Percentiles rank a stretch among this genome's conserved stretches.
Evolutionary conservation across 2,113 vertebrate genomes (phyloP).

Genomic region (Arizona elegans): DNA sequence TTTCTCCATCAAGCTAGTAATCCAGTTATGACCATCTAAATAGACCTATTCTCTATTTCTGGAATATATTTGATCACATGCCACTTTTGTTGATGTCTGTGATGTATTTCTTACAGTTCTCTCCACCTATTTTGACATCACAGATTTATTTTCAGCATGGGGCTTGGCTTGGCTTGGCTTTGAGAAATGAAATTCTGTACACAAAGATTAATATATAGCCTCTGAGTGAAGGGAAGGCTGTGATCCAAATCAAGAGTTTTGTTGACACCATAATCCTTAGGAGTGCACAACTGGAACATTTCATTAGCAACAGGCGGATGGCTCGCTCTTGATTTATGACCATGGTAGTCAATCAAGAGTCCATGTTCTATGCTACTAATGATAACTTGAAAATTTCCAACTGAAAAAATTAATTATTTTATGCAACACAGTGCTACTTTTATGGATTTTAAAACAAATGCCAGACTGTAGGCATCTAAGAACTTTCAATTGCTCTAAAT

Average conservation of each 20-base stretch:
- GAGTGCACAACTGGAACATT: conserved; percentile 65
- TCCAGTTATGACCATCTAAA: background rate
- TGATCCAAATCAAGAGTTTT: conserved; percentile 67
- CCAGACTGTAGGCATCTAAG: conserved; percentile 14
- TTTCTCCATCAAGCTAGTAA: background rate
- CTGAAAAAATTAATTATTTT: conserved; percentile 48
- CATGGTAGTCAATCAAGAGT: conserved; percentile 59
- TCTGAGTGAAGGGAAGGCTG: conserved; percentile 66
- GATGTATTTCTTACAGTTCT: fast-evolving
- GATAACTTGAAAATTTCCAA: conserved; percentile 50
- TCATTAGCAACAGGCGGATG: conserved; percentile 58
- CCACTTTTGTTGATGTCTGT: conserved; percentile 24
- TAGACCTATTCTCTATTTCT: background rate
- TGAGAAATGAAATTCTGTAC: conserved; percentile 49
- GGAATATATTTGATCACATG: background rate
- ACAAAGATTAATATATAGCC: conserved; percentile 50
- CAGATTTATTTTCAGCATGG: conserved; percentile 58
- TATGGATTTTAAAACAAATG: conserved; percentile 51
- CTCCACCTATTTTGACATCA: conserved; percentile 33
- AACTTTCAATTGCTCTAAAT: conserved; percentile 29
- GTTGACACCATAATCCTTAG: conserved; percentile 65
- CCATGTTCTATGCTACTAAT: conserved; percentile 53
- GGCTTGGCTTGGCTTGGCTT: conserved; percentile 3
- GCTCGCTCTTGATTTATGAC: conserved; percentile 63
- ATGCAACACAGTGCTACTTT: conserved; percentile 40